Conservation (phyloP, 2,888 invertebrate species). For the Drosophila nigricruria region DNA sequence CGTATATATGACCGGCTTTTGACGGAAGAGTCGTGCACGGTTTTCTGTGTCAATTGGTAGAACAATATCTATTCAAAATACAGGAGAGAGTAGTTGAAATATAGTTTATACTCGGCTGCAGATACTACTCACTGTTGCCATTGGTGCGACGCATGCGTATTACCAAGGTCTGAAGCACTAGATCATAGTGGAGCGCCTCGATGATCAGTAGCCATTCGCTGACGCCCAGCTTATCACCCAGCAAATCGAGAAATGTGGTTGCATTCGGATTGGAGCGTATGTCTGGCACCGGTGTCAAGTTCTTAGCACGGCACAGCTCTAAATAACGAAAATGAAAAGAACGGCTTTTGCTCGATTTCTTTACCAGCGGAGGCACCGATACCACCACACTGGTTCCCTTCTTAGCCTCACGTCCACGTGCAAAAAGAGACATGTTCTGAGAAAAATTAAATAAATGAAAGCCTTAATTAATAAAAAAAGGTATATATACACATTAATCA, state of each 20-base stretch:
- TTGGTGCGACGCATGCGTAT: slow-evolving; percentile 87
- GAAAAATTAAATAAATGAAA: not conserved
- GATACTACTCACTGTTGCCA: slow-evolving; percentile 70
- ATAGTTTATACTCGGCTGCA: not conserved
- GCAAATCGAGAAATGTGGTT: slow-evolving; percentile 88
- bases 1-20: slow-evolving; percentile 89
- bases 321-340: slow-evolving; percentile 85
- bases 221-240: slow-evolving; percentile 90
- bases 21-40: slow-evolving; percentile 88
- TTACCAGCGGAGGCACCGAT: slow-evolving; percentile 61
- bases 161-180: slow-evolving; percentile 89
- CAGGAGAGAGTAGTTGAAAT: not conserved
- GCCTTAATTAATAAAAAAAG: not conserved
- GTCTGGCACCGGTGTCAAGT: slow-evolving; percentile 78
- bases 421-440: slow-evolving; percentile 53
- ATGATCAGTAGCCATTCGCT: slow-evolving; percentile 92
- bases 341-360: slow-evolving; percentile 82
- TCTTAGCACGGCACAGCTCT: slow-evolving; percentile 84
- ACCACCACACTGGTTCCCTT: slow-evolving; percentile 47
- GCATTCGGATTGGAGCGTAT: slow-evolving; percentile 84
- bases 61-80: slow-evolving; percentile 47
- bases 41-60: slow-evolving; percentile 87
- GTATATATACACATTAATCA: not conserved
- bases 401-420: slow-evolving; percentile 34
- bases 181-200: slow-evolving; percentile 90